Percentiles rank a stretch among this genome's conserved stretches.
Evolutionary conservation across 2,113 vertebrate genomes (phyloP).

Genomic region (Ramphastos sulfuratus): DNA sequence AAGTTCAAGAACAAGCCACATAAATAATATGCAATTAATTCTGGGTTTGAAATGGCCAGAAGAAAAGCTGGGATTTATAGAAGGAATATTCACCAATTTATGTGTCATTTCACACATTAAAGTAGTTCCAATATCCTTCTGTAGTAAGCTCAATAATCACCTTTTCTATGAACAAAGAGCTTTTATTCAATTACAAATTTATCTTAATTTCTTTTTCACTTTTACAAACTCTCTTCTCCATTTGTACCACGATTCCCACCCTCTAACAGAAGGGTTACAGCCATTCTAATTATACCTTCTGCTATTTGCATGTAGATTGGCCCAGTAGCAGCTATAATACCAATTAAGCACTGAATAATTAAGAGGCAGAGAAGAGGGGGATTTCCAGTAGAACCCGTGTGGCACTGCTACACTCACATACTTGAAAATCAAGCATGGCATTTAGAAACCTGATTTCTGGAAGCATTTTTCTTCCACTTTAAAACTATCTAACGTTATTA

Average conservation of each 20-base stretch:
- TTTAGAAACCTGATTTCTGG: not conserved
- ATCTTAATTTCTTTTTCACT: not conserved
- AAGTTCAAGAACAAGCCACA: not conserved
- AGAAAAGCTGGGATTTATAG: not conserved
- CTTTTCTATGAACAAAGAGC: not conserved
- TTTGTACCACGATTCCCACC: not conserved
- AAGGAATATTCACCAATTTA: not conserved
- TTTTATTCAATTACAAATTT: not conserved
- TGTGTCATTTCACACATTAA: not conserved
- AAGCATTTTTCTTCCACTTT: not conserved
- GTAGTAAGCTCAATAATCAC: not conserved
- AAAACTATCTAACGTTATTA: not conserved
- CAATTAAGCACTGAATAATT: not conserved
- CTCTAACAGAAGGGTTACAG: not conserved
- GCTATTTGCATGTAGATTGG: not conserved
- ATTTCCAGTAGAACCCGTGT: not conserved
- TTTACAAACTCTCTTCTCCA: not conserved
- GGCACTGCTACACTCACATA: not conserved
- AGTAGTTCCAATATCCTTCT: not conserved
- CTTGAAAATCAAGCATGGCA: not conserved
- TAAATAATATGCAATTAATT: not conserved
- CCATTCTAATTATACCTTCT: not conserved
- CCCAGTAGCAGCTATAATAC: not conserved
- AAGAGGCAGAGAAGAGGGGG: not conserved
- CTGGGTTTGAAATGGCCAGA: not conserved